These are phyloP conservation scores for Empidonax alnorum DNA, from an alignment of 2,113 vertebrate genomes.

Conservation along the genomic window DNA sequence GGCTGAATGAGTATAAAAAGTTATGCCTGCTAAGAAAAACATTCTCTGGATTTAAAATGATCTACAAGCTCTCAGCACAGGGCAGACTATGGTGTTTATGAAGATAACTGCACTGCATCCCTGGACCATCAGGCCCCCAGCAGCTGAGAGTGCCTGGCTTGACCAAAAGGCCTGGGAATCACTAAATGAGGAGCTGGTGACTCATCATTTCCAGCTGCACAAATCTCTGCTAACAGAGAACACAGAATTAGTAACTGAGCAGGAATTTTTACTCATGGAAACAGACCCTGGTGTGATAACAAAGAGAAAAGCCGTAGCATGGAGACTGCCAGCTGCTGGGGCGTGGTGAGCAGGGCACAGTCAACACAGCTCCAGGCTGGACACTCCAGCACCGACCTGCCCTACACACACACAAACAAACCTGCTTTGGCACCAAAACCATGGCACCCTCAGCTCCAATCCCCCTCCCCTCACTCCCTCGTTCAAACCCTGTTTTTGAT, in stretches of 20 bases:
- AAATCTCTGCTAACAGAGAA: not conserved
- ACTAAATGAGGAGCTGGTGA: not conserved
- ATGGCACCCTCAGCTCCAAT: not conserved
- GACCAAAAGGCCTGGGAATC: not conserved
- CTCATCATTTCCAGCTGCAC: not conserved
- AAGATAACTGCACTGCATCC: not conserved
- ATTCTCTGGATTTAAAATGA: not conserved
- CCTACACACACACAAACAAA: not conserved
- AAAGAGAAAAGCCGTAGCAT: not conserved
- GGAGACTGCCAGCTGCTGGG: not conserved
- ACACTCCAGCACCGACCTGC: not conserved
- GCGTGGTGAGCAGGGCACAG: not conserved
- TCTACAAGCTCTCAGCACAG: not conserved
- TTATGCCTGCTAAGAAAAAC: not conserved
- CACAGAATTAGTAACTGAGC: not conserved
- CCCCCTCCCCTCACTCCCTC: not conserved
- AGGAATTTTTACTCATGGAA: slow-evolving; percentile 16
- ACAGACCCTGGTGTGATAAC: not conserved
- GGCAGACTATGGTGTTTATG: not conserved
- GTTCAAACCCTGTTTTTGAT: not conserved
- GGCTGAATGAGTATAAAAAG: not conserved
- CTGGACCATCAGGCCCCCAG: not conserved
- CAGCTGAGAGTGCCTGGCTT: not conserved
- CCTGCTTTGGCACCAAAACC: not conserved
- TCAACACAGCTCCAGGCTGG: fast-evolving